phyloP scores from a whole-genome alignment of 2,113 vertebrate species.

The Zapornia atra region DNA sequence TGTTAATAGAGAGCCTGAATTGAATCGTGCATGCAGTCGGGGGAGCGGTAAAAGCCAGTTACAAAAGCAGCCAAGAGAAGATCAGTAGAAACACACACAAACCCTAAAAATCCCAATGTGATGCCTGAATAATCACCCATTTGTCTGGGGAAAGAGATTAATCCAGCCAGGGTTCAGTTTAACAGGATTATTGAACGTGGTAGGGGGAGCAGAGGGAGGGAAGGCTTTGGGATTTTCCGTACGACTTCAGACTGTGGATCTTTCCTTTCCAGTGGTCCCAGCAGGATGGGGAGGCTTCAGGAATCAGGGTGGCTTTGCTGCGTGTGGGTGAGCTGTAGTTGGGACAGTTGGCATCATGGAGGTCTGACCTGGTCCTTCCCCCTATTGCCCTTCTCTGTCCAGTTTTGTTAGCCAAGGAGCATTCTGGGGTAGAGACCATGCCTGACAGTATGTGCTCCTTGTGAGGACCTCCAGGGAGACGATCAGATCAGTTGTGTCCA shows the following conservation, averaged over 20 bases:
- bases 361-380: not conserved
- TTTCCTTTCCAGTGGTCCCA: not conserved
- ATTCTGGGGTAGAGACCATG: not conserved
- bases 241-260: not conserved
- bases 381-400: not conserved
- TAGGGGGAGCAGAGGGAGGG: not conserved
- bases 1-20: slow-evolving; percentile 46
- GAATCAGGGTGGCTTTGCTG: not conserved
- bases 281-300: not conserved
- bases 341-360: rapidly evolving
- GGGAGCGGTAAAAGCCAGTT: slow-evolving; percentile 61
- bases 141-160: slow-evolving; percentile 67
- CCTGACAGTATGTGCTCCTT: not conserved
- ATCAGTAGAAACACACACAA: slow-evolving; percentile 54
- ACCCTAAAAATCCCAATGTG: slow-evolving; percentile 69
- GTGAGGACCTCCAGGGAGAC: rapidly evolving
- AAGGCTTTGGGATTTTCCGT: slow-evolving; percentile 19
- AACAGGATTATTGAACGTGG: slow-evolving; percentile 47
- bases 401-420: not conserved
- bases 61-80: slow-evolving; percentile 60
- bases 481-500: not conserved
- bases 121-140: slow-evolving; percentile 51
- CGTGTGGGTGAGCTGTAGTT: not conserved
- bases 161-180: slow-evolving; percentile 59
- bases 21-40: not conserved